These are phyloP conservation scores for Escarpia spicata DNA, from an alignment of 2,888 invertebrate species.

Conservation along the genomic window DNA sequence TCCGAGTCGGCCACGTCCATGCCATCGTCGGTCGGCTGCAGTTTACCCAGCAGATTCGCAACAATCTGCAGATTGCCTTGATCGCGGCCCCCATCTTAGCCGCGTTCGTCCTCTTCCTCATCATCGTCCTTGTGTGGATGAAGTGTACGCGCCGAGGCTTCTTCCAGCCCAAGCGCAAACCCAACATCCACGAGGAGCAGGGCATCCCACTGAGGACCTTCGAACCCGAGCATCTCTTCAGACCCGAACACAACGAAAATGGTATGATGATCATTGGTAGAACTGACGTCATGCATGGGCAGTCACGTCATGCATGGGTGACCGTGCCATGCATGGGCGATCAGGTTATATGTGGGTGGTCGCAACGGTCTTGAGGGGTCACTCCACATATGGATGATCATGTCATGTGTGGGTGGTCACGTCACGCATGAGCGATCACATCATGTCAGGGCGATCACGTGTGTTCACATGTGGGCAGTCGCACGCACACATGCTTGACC, in stretches of 20 bases:
- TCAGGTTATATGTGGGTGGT: neutral
- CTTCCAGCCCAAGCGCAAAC: slow-evolving; percentile 41
- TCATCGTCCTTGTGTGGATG: slow-evolving; percentile 48
- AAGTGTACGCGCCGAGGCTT: slow-evolving; percentile 47
- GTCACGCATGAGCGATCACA: neutral
- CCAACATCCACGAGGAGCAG: neutral
- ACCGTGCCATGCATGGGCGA: neutral
- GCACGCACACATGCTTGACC: too few species aligned
- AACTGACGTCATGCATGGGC: neutral
- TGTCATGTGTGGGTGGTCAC: too few species aligned
- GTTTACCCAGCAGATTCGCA: slow-evolving; percentile 37
- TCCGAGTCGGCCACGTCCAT: slow-evolving; percentile 48
- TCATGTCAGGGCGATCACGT: too few species aligned
- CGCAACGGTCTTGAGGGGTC: too few species aligned
- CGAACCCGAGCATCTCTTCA: neutral
- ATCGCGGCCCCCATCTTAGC: slow-evolving; percentile 33
- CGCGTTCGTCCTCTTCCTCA: slow-evolving; percentile 44
- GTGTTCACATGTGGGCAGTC: too few species aligned
- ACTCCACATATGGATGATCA: too few species aligned
- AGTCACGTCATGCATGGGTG: neutral
- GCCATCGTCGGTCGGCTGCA: slow-evolving; percentile 51
- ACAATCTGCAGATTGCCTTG: slow-evolving; percentile 44
- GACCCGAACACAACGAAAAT: neutral
- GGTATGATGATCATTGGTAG: slow-evolving; percentile 18
- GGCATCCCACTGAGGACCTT: neutral